A percentile compares a stretch with the other conserved stretches of the same genome.
These are phyloP conservation scores for Desmophyllum pertusum DNA, from an alignment of 92 coral and sea anemone species.

Conservation along the genomic window DNA sequence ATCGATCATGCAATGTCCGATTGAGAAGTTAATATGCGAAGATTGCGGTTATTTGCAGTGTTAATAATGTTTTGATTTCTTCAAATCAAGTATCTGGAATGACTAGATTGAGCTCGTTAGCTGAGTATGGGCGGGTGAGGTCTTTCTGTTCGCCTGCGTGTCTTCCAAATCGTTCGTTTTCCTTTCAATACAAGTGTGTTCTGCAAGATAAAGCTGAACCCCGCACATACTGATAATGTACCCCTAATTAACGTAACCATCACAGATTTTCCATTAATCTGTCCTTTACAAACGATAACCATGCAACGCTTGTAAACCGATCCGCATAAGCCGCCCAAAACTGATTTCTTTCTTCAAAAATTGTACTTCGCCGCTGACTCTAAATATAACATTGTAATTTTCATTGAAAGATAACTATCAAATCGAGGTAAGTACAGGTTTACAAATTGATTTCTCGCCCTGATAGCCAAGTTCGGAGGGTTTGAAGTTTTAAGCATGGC, in stretches of 20 bases:
- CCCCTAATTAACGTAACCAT: neutral
- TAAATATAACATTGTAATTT: slow-evolving; percentile 13
- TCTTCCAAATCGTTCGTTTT: neutral
- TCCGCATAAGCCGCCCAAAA: neutral
- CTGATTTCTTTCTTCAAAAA: neutral
- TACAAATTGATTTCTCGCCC: slow-evolving; percentile 6
- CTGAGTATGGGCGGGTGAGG: neutral
- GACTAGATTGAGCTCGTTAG: neutral
- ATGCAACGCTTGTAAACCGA: slow-evolving; percentile 7
- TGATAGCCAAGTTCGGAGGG: slow-evolving; percentile 16
- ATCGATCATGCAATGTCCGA: neutral
- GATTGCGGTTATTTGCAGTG: neutral
- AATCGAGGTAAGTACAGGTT: slow-evolving; percentile 16
- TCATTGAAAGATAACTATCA: slow-evolving; percentile 16
- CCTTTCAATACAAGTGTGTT: neutral
- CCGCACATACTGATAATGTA: neutral
- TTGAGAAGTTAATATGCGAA: neutral
- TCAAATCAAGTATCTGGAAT: slow-evolving; percentile 9
- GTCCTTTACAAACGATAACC: slow-evolving; percentile 6
- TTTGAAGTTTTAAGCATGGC: slow-evolving; percentile 12
- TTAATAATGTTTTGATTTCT: slow-evolving; percentile 21
- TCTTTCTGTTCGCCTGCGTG: neutral
- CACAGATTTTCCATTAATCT: slow-evolving; percentile 6
- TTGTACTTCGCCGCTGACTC: neutral
- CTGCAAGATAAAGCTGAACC: slow-evolving; percentile 1